Conservation (phyloP, 2,797 vertebrate species). For the Scleropages formosus region DNA sequence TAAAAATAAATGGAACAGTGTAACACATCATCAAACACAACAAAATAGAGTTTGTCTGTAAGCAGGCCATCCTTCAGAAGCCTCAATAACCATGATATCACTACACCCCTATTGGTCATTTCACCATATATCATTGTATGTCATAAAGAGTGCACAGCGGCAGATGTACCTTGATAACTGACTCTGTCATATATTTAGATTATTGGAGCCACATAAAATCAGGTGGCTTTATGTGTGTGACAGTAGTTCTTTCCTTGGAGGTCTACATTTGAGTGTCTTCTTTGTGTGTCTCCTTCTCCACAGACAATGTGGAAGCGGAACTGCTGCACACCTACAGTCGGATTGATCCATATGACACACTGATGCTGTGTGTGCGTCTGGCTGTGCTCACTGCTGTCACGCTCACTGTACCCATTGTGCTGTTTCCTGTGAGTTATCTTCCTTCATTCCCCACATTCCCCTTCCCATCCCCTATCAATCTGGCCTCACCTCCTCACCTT, state of each 20-base stretch:
- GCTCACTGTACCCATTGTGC: conserved; percentile 91
- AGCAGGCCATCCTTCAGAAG: too few species aligned
- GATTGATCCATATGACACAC: conserved; percentile 85
- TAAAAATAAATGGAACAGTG: too few species aligned
- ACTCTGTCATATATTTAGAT: not conserved
- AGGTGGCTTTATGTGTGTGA: not conserved
- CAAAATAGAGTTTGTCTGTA: too few species aligned
- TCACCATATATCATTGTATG: too few species aligned
- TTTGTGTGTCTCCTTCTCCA: not conserved
- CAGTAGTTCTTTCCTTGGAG: not conserved
- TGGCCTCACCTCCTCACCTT: too few species aligned
- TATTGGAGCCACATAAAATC: not conserved
- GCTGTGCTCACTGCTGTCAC: conserved; percentile 94
- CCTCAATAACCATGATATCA: too few species aligned
- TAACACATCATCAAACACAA: too few species aligned
- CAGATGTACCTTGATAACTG: not conserved
- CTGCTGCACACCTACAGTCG: conserved; percentile 92
- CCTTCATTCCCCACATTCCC: too few species aligned
- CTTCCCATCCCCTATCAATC: not conserved
- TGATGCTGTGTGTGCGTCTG: conserved; percentile 92
- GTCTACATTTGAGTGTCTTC: not conserved
- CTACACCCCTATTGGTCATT: too few species aligned
- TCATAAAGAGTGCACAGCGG: too few species aligned
- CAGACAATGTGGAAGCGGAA: conserved; percentile 86
- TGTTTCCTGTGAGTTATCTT: conserved; percentile 85